Percentiles rank a stretch among this genome's conserved stretches.
phyloP scores from a whole-genome alignment of 2,797 vertebrate species.

The Rhinogobio ventralis region DNA sequence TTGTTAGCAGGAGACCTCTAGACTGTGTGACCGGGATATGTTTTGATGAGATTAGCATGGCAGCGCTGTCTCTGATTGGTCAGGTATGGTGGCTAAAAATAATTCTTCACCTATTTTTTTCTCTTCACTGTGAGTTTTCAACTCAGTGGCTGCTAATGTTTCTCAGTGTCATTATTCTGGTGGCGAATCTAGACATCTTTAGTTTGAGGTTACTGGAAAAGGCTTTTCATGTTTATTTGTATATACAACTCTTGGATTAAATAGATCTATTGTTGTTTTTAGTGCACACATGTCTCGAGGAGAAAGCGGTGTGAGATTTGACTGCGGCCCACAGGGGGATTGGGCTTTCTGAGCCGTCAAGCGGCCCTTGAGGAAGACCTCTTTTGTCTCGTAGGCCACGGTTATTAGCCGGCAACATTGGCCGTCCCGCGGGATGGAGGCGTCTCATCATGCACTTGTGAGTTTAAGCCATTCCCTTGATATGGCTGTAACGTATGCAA shows the following conservation, averaged over 20 bases:
- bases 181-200: not conserved
- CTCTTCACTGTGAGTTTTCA: not conserved
- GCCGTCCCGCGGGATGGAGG: not conserved
- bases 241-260: not conserved
- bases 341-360: not conserved
- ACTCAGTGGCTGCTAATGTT: not conserved
- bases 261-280: not conserved
- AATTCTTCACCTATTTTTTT: not conserved
- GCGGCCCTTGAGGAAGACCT: not conserved
- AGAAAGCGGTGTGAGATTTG: not conserved
- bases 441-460: not conserved
- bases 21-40: not conserved
- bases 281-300: not conserved
- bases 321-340: not conserved
- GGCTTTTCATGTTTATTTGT: not conserved
- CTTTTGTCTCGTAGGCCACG: not conserved
- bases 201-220: not conserved
- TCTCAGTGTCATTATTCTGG: not conserved
- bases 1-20: not conserved
- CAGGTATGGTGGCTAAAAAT: not conserved
- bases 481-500: not conserved
- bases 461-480: not conserved
- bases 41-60: not conserved
- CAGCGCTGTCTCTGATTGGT: constrained; percentile 11
- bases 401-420: not conserved